Evolutionary conservation across 2,888 invertebrate genomes (phyloP).

Genomic region (Diadegma fenestrale): DNA sequence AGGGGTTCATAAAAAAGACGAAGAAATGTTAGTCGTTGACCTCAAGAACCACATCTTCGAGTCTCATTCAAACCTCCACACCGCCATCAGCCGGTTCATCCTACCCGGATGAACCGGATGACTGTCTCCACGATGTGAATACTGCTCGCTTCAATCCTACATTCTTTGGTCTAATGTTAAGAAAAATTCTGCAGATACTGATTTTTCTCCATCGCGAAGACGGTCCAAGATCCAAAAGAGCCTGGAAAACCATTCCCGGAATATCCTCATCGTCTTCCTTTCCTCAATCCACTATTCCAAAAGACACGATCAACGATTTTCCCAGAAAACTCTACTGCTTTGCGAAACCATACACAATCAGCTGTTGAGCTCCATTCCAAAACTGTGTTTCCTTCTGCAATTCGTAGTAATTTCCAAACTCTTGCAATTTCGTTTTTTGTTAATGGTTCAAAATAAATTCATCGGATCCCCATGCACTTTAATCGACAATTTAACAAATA

Average conservation of each 20-base stretch:
- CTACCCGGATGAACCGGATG: conserved; percentile 50
- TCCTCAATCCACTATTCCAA: conserved; percentile 9
- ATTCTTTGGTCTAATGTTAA: conserved; percentile 34
- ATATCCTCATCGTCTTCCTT: conserved; percentile 39
- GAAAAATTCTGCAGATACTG: conserved; percentile 52
- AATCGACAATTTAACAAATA: too few relatives aligned
- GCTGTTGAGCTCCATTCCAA: neutral
- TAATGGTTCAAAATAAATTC: neutral
- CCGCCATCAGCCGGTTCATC: conserved; percentile 8
- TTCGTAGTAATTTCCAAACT: neutral
- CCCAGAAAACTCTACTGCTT: neutral
- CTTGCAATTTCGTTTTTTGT: neutral
- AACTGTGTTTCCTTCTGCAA: neutral
- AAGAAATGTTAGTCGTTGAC: conserved; percentile 46
- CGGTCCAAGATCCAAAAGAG: conserved; percentile 4
- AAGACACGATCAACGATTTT: neutral
- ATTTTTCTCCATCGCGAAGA: conserved; percentile 26
- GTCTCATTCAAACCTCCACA: conserved; percentile 43
- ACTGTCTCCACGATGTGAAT: conserved; percentile 33
- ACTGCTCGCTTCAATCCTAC: conserved; percentile 32
- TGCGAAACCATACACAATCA: neutral
- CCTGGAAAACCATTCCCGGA: conserved; percentile 24
- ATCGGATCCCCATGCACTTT: too few relatives aligned
- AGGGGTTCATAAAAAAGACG: conserved; percentile 36
- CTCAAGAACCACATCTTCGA: conserved; percentile 33